phyloP scores from a whole-genome alignment of 2,888 invertebrate species.

The Leucoma salicis region DNA sequence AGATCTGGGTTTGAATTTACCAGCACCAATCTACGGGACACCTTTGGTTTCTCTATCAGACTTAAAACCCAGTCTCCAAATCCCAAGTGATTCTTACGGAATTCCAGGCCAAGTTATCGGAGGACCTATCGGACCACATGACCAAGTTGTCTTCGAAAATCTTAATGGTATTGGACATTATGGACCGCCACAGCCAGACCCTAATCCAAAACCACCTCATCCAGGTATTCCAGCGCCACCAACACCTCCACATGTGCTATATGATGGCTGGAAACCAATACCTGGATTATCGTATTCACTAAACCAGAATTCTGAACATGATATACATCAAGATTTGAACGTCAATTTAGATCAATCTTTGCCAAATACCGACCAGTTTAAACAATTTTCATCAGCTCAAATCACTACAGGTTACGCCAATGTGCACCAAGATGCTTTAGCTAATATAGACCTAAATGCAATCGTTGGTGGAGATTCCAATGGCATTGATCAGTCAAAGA shows the following conservation, averaged over 20 bases:
- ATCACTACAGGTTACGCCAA: slow-evolving; percentile 66
- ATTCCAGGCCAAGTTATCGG: slow-evolving; percentile 70
- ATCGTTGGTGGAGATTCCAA: slow-evolving; percentile 73
- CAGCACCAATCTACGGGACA: slow-evolving; percentile 71
- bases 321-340: slow-evolving; percentile 52
- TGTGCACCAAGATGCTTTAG: slow-evolving; percentile 71
- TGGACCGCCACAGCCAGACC: slow-evolving; percentile 83
- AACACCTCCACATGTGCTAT: slow-evolving; percentile 87
- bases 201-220: slow-evolving; percentile 83
- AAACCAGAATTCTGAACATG: slow-evolving; percentile 49
- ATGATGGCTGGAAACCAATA: slow-evolving; percentile 94
- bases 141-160: slow-evolving; percentile 65
- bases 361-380: slow-evolving; percentile 33
- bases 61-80: slow-evolving; percentile 69
- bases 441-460: slow-evolving; percentile 65
- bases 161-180: slow-evolving; percentile 66
- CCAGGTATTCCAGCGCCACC: slow-evolving; percentile 88
- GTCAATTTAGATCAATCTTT: slow-evolving; percentile 47
- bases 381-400: slow-evolving; percentile 41
- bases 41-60: slow-evolving; percentile 54
- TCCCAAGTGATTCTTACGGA: slow-evolving; percentile 70
- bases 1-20: slow-evolving; percentile 57
- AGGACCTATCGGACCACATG: slow-evolving; percentile 62
- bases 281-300: slow-evolving; percentile 82
- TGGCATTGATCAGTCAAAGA: slow-evolving; percentile 74